Base-by-base conservation (phyloP, 2,113 vertebrate genomes). In the Gallinago undulata region DNA sequence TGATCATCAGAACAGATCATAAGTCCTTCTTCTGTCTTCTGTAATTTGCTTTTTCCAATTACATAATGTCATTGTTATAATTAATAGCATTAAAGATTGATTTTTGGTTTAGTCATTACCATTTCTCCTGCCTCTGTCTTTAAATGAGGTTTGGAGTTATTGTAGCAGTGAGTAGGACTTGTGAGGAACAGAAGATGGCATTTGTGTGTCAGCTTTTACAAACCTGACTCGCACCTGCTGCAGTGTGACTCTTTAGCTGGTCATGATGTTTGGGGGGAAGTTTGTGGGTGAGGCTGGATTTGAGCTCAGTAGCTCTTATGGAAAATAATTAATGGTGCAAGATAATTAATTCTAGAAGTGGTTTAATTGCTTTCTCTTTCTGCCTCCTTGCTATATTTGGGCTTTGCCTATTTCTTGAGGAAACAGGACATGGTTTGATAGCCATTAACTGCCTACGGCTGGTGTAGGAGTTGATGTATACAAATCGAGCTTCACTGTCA, bases 1-100 rank as follows among this genome's bases (percentile, higher is more conserved):
- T 48, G 67, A 78, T 94, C 64, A 60, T 56, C 53, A 72, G 47
- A 64, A 37, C 14, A 41, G 24, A 76, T 63, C 74, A 41, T 77
- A 86, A 88, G 55, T 83, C 55, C 66, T 83, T 66, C 11, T 27
- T 51, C 47, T 53, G 53, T 87, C 81, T 88, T 55, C 83, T 86
- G 45, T 81, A 93, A 97, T 81, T 60, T 80, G 74, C 45, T 57
- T 82, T 85, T 94, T 93, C 62, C 95, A 89, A 93, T 95, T 95
- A 90, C 59, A 33, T 55, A 67, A 48, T 75, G 81, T 69, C 80
- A 69, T 55, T 89, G n/a, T 91, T 73, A 68, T 72, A 89, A 91
- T 21, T 83, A 91, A 79, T 94, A 37, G 80, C 11, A 41, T 77
- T 90, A 84, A 91, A 84, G 64, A 76, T 41, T 27, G 33, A 84